Conservation (phyloP, 2,113 vertebrate species). For the Leptobrachium leishanense region DNA sequence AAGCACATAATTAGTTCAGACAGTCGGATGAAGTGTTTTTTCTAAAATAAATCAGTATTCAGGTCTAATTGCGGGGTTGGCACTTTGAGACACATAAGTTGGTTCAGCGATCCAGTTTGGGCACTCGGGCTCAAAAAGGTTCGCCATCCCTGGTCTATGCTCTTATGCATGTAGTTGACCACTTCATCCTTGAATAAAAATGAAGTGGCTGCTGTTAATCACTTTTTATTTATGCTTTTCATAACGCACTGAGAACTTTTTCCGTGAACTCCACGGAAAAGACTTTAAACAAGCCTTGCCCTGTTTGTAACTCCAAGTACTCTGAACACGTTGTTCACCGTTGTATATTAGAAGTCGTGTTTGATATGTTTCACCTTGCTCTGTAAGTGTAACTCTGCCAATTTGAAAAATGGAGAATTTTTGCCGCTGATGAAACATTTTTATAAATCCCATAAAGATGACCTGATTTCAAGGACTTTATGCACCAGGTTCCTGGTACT, state of each 20-base stretch:
- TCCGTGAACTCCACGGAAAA: neutral
- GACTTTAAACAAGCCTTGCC: neutral
- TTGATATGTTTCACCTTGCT: slow-evolving; percentile 42
- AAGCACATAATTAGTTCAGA: too few relatives aligned
- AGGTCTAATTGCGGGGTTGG: too few relatives aligned
- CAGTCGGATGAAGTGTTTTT: too few relatives aligned
- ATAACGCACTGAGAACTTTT: neutral
- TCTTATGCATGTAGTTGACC: too few relatives aligned
- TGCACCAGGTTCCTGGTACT: slow-evolving; percentile 13
- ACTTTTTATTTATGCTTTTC: too few relatives aligned
- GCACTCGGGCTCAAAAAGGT: too few relatives aligned
- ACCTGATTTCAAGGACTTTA: slow-evolving; percentile 40
- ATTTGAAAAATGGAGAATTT: slow-evolving; percentile 32
- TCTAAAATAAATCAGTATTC: too few relatives aligned
- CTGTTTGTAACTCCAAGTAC: slow-evolving; percentile 1
- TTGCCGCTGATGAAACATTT: slow-evolving; percentile 30
- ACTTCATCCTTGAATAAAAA: too few relatives aligned
- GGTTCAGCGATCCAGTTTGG: too few relatives aligned
- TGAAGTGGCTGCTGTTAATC: too few relatives aligned
- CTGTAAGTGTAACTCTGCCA: slow-evolving; percentile 29
- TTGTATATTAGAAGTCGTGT: slow-evolving; percentile 32
- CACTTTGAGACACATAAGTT: too few relatives aligned
- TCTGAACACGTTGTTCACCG: slow-evolving; percentile 26
- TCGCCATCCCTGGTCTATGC: too few relatives aligned
- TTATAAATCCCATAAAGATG: slow-evolving; percentile 43